These are phyloP conservation scores for Pomatostomus ruficeps DNA, from an alignment of 2,113 vertebrate genomes.

Conservation along the genomic window DNA sequence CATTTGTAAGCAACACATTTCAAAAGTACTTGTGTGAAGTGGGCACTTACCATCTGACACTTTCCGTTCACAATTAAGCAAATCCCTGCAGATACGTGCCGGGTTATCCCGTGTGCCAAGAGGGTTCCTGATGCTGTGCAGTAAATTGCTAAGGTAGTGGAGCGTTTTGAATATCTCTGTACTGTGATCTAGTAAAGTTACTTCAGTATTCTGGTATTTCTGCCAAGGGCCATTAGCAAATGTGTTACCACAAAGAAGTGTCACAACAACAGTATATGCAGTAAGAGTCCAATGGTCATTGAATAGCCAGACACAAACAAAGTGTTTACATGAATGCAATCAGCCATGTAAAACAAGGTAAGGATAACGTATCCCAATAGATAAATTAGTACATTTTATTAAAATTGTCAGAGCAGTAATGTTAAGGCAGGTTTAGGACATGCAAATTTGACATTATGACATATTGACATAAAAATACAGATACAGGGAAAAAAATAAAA, in stretches of 20 bases:
- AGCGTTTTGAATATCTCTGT: slow-evolving; percentile 90
- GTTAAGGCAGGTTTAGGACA: not conserved
- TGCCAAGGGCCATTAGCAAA: slow-evolving; percentile 66
- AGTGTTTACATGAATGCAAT: not conserved
- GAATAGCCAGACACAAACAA: not conserved
- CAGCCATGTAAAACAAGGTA: not conserved
- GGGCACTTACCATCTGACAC: slow-evolving; percentile 83
- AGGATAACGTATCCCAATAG: not conserved
- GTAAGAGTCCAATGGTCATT: not conserved
- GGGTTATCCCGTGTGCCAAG: slow-evolving; percentile 90
- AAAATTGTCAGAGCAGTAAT: not conserved
- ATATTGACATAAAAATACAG: not conserved
- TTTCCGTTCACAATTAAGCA: slow-evolving; percentile 86
- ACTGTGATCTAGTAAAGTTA: slow-evolving; percentile 78
- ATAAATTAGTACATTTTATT: not conserved
- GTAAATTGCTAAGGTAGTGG: slow-evolving; percentile 85
- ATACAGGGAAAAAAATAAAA: not conserved
- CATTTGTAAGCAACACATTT: not conserved
- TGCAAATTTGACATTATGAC: not conserved
- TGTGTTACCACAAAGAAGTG: slow-evolving; percentile 18
- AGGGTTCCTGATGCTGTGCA: slow-evolving; percentile 89
- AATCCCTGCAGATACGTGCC: slow-evolving; percentile 91
- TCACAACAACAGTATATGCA: not conserved
- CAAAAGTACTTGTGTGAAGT: not conserved
- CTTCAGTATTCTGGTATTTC: slow-evolving; percentile 91